Evolutionary conservation across 2,888 invertebrate genomes (phyloP), one percentile per base, ranked within the genome.

Genomic region (Andrena haemorrhoa): DNA sequence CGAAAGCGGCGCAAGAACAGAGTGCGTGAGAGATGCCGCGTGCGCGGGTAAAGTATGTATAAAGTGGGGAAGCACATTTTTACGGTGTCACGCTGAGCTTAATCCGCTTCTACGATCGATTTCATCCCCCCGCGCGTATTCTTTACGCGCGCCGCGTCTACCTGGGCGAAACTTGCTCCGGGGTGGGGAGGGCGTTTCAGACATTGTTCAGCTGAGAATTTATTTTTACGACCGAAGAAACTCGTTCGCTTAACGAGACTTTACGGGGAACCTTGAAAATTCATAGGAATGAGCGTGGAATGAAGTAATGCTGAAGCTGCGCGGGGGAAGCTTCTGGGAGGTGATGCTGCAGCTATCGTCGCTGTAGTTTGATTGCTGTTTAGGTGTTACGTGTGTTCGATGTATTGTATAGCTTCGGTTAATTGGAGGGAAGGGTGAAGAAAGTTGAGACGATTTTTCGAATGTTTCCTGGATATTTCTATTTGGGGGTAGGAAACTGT

Each of bases 1-100:
- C 86, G 83, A 85, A 86, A 85, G 82, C 88, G 86, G 73, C 68
- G 84, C 84, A 83, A 83, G 82, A 82, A 86, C 87, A 83, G 88
- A 85, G 87, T 86, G 89, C 86, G 90, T 88, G 90, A 82, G 88
- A 89, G 86, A 86, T 72, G 81, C 84, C 85, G 83, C 80, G 79
- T 89, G 90, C 84, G 70, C 35, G 84, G 61, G 81, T 87, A 79
- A 90, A 86, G 86, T 85, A 86, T 84, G 85, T 89, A 88, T 85
- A 89, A 89, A 88, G 86, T 82, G 79, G 86, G 71, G 82, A 79
- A 82, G 84, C 78, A 79, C 85, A 87, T 87, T 87, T 87, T 87
- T 87, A 87, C 86, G 87, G 79, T 74, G 86, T 75, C 87, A 82
- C 76, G 84, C 79, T 70, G 84, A 64, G 87, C 82, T 85, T 86